Evolutionary conservation across 2,888 invertebrate genomes (phyloP), one percentile per base, ranked within the genome.

Genomic region (Drosophila anceps): DNA sequence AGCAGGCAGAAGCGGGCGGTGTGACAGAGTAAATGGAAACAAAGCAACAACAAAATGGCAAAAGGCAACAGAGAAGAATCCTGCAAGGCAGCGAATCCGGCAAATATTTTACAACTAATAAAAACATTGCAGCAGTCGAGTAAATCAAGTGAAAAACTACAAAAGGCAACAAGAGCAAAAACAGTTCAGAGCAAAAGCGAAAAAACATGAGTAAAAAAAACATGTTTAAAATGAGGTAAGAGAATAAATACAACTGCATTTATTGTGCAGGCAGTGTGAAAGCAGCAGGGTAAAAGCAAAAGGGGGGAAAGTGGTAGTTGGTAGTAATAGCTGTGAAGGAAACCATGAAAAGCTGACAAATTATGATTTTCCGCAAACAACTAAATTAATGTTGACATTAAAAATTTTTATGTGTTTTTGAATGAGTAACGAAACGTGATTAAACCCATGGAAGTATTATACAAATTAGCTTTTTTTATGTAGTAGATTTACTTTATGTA

Each of bases 141-240:
- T 88, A 83, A 89, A 83, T 90, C 83, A 89, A 79, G 74, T 72
- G 85, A 58, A 77, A 82, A 84, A 77, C 71, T 81, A 69, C 71
- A 75, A 74, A 55, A 54, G 73, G 50, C 24, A 51, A 65, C 10
- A 54, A 10, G 54, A n/a, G 27, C 27, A 39, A 39, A 33, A 37
- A n/a, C 37, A 39, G 39, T 27, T 18, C 12, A 44, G 41, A 55
- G 29, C 51, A 24, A 53, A 29, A 44, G 51, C 7, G 37, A 60
- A 33, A 31, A 62, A 62, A 41, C n/a, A 54, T 1, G 39, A 63
- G 31, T 27, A 44, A 51, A 43, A 51, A 59, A 6, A 24, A 39
- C 7, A 50, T 2, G 31, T 53, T n/a, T 12, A 41, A 59, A 39
- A 53, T 51, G 54, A 66, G 63, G 58, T 37, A 53, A 31, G 8